Evolutionary conservation across 1,140 invertebrate species (phyloP).

Genomic region (Doryteuthis pealeii): DNA sequence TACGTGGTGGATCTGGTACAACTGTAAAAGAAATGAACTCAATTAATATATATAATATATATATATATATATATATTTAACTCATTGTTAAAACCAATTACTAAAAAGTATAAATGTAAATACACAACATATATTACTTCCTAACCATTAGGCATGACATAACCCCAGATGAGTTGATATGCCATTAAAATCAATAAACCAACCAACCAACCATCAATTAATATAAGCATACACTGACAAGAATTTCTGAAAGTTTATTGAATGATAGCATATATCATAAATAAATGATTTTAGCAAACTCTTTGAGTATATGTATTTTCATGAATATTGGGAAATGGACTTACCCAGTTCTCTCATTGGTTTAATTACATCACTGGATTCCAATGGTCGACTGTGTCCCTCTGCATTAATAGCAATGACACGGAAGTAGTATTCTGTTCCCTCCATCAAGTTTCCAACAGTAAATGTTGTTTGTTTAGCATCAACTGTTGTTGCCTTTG

Average conservation of each 20-base stretch:
- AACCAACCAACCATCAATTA: too few species aligned
- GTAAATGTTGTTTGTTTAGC: constrained; percentile 61
- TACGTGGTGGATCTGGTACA: constrained; percentile 87
- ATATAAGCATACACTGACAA: neutral
- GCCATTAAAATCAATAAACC: too few species aligned
- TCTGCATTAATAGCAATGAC: constrained; percentile 82
- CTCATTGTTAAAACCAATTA: too few species aligned
- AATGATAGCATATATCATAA: neutral
- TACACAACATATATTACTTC: too few species aligned
- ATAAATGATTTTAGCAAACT: neutral
- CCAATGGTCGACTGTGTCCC: constrained; percentile 85
- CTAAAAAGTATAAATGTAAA: too few species aligned
- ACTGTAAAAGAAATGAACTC: constrained; percentile 1
- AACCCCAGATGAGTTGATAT: too few species aligned
- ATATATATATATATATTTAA: too few species aligned
- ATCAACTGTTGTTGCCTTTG: constrained; percentile 69
- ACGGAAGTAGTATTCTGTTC: constrained; percentile 40
- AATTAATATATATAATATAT: neutral
- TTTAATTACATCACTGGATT: constrained; percentile 85
- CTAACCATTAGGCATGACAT: too few species aligned
- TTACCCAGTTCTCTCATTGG: constrained; percentile 68
- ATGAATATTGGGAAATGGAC: too few species aligned
- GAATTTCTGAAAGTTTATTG: neutral
- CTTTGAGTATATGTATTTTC: too few species aligned
- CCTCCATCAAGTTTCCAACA: constrained; percentile 34